Evolutionary conservation across 2,888 invertebrate species (phyloP), one percentile per base, ranked within the genome.

Genomic region (Erebia ligea): DNA sequence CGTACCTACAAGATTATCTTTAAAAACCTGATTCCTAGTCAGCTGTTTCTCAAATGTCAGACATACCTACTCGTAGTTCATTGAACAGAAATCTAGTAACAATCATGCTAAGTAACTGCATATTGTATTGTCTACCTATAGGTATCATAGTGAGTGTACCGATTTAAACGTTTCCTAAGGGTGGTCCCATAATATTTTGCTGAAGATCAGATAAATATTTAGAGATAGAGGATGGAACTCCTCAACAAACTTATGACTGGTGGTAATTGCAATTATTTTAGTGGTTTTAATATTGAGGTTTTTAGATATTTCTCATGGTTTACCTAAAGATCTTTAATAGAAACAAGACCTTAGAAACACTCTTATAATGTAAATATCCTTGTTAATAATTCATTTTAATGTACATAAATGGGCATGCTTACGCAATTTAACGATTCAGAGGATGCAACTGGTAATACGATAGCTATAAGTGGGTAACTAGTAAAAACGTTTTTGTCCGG

Each of bases 401-500:
- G 67, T 48, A 67, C 71, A 68, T 69, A 72, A 74, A 75, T 70
- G 69, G 74, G 63, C 72, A 73, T 67, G 75, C 73, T 76, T 76
- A 76, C 73, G 76, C 75, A 77, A 76, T 75, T 61, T 69, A 70
- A 72, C 73, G 71, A 71, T 72, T 72, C 69, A 71, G 74, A 77
- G 75, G 74, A 78, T 78, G 80, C 76, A 76, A 74, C 76, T 48
- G 50, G 58, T 45, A 66, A 66, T 58, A 58, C 19, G 48, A 58
- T 68, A 68, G 56, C 67, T 73, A 71, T 63, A 71, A 72, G 70
- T 73, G 79, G 75, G 80, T 79, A 76, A 75, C 75, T 78, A 78
- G 75, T 73, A 76, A 76, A 76, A 75, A 70, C 61, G 68, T 62
- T 72, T 71, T 73, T 74, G 77, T 76, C 76, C 76, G 77, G 72